Evolutionary conservation across 1,140 invertebrate genomes (phyloP), one percentile per base, ranked within the genome.

Genomic region (Micrasema minimum): DNA sequence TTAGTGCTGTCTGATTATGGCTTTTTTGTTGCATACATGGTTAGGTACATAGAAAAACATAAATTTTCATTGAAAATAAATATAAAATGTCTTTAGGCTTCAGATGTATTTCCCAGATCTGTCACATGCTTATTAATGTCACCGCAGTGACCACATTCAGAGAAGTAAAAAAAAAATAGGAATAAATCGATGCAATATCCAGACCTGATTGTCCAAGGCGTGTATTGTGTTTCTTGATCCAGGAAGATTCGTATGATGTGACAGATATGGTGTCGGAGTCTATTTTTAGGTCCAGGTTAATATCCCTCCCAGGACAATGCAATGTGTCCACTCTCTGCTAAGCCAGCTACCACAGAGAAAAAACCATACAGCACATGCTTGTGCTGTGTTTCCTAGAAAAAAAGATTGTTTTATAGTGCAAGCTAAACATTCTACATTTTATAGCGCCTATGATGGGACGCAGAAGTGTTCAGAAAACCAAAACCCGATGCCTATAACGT

Each of bases 261-360:
- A 75, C 53, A 2, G 74, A 75, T 69, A 75, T 62, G 14, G 66
- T 75, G 41, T 75, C 74, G 10, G 71, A 84, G 80, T 77, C n/a
- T 79, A 75, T 46, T 81, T 79, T 66, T 79, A 79, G 69, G 82
- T 83, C 14, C 82, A 57, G 83, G 83, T n/a, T 18, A 84, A 81
- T 74, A 85, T 78, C 73, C 83, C 84, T 82, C n/a, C n/a, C n/a
- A n/a, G n/a, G n/a, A n/a, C 83, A 85, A 55, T 84, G 79, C 7
- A 85, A 71, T 43, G 84, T 55, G 1, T 79, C 83, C n/a, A 85
- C 78, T 11, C 82, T 82, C n/a, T 3, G 80, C 82, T 61, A 85
- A 82, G 12, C 82, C 82, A 18, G 83, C 80, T 1, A 84, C 79
- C 37, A 85, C 81, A n/a, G 22, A 85, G 72, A 57, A 85, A n/a